Conservation (phyloP, 2,888 invertebrate genomes). For the Monoplex corrugatus region DNA sequence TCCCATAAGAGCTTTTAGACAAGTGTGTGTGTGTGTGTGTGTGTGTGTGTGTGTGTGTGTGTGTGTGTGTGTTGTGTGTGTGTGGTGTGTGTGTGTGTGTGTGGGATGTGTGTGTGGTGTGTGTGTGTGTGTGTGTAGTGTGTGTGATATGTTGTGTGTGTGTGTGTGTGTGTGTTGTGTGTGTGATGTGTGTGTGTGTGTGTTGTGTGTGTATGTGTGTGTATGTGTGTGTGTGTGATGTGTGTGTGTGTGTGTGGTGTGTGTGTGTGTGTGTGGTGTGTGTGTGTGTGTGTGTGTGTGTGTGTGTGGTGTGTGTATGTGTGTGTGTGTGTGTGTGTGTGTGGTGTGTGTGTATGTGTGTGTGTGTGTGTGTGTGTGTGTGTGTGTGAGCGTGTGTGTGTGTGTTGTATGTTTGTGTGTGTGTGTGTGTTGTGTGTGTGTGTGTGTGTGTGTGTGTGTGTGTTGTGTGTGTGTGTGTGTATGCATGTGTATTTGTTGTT, state of each 20-base stretch:
- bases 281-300: too few species aligned
- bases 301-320: too few species aligned
- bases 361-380: not conserved
- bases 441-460: slow-evolving; percentile 11
- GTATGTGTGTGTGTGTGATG: not conserved
- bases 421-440: too few species aligned
- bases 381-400: too few species aligned
- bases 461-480: slow-evolving; percentile 18
- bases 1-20: not conserved
- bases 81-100: slow-evolving; percentile 18
- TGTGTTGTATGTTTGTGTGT: too few species aligned
- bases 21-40: slow-evolving; percentile 10
- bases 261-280: not conserved
- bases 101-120: slow-evolving; percentile 18
- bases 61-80: slow-evolving; percentile 12
- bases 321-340: too few species aligned
- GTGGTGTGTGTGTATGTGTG: too few species aligned
- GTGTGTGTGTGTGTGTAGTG: slow-evolving; percentile 17
- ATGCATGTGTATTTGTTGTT: not conserved
- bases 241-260: not conserved
- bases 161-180: slow-evolving; percentile 18
- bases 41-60: slow-evolving; percentile 17
- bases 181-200: slow-evolving; percentile 17
- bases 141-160: slow-evolving; percentile 17
- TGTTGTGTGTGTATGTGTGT: not conserved